Evolutionary conservation across 2,888 invertebrate species (phyloP), one percentile per base, ranked within the genome.

Genomic region (Creontiades dilutus): DNA sequence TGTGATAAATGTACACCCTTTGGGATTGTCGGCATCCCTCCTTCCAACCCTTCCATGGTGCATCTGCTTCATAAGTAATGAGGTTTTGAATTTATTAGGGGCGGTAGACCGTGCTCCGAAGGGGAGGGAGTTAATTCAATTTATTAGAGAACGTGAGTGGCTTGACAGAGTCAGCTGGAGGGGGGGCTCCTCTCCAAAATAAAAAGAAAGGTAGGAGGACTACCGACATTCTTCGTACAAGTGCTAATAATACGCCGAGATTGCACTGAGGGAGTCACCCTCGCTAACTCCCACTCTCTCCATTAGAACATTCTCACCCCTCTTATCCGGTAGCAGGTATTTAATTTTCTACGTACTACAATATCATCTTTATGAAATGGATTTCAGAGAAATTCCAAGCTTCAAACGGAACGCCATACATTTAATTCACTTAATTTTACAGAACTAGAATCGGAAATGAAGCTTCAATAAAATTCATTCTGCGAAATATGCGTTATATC

Each of bases 161-260:
- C 28, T 57, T 85, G 85, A 85, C 85, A 61, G 61, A 55, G 14
- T 47, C 46, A 12, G 75, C 23, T 3, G 19, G 13, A 12, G 46
- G n/a, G n/a, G 47, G 78, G 9, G 0, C 9, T 0, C 0, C n/a
- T 47, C 14, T 16, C 4, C 16, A 19, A 78, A 19, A 46, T n/a
- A n/a, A n/a, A 47, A 47, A 78, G 13, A 47, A 76, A 27, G 76
- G 14, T 16, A 3, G 78, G 16, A 19, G 1, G 68, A 68, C 19
- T n/a, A 57, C 27, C 19, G 16, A 52, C 52, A 52, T 52, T 68
- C 19, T 13, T 23, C 68, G 12, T 14, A 46, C 37, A 57, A 85
- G 85, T 19, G 84, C 85, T 85, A 85, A 85, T 85, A 85, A 85
- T 85, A 85, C 57, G 85, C 85, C 27, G 57, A 85, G 85, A 85